Percentiles rank a stretch among this genome's conserved stretches.
These are phyloP conservation scores for Kryptolebias ocellatus DNA, from an alignment of 2,797 vertebrate genomes.

Conservation along the genomic window DNA sequence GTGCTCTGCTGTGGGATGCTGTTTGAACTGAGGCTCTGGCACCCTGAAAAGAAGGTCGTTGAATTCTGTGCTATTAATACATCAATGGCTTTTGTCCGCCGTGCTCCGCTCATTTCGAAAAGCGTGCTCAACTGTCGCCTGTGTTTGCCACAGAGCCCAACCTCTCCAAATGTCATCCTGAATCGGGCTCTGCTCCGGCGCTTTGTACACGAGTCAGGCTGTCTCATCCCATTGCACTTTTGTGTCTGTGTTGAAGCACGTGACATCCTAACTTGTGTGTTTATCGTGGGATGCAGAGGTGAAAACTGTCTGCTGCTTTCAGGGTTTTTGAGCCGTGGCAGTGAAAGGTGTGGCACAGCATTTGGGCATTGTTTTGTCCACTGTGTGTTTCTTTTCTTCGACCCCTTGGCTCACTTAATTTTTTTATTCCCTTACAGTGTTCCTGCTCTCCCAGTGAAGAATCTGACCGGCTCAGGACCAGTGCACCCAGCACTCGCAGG, in stretches of 20 bases:
- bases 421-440: slow-evolving; percentile 78
- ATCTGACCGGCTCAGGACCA: slow-evolving; percentile 91
- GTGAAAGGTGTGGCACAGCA: slow-evolving; percentile 6
- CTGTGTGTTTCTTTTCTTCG: not conserved
- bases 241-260: slow-evolving; percentile 37
- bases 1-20: slow-evolving; percentile 2
- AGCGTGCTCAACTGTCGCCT: slow-evolving; percentile 48
- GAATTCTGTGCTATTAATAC: slow-evolving; percentile 41
- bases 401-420: not conserved
- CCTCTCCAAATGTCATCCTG: slow-evolving; percentile 61
- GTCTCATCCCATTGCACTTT: slow-evolving; percentile 55
- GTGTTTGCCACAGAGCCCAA: slow-evolving; percentile 43
- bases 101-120: slow-evolving; percentile 50
- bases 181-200: slow-evolving; percentile 58
- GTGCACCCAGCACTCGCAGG: slow-evolving; percentile 95
- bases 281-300: slow-evolving; percentile 31
- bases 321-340: slow-evolving; percentile 15
- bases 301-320: slow-evolving; percentile 25
- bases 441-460: slow-evolving; percentile 96
- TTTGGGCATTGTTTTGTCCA: slow-evolving; percentile 7
- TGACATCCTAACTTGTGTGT: slow-evolving; percentile 62
- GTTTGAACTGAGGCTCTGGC: not conserved
- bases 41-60: slow-evolving; percentile 37
- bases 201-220: slow-evolving; percentile 62
- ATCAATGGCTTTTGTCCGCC: slow-evolving; percentile 34